Evolutionary conservation across 2,888 invertebrate species (phyloP).

Genomic region (Actias luna): DNA sequence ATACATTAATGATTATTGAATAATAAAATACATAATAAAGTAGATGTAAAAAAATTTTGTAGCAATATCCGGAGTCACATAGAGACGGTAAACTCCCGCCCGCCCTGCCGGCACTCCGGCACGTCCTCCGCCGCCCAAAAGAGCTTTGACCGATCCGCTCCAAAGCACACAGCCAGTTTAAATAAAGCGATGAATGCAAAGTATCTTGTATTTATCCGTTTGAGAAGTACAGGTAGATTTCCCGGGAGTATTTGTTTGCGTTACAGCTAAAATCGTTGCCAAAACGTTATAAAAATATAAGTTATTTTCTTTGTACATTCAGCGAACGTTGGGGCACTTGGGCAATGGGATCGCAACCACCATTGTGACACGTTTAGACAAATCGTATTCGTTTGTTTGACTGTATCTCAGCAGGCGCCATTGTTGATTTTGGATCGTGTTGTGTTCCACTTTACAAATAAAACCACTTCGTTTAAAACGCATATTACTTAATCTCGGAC

Average conservation of each 20-base stretch:
- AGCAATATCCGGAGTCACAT: too few species aligned
- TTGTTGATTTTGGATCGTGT: too few species aligned
- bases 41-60: neutral
- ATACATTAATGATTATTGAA: too few species aligned
- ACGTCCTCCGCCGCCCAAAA: neutral
- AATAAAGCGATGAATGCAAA: slow-evolving; percentile 1
- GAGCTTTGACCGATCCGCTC: slow-evolving; percentile 5
- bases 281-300: neutral
- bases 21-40: too few species aligned
- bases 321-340: neutral
- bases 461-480: too few species aligned
- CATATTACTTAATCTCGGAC: too few species aligned
- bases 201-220: neutral
- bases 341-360: too few species aligned
- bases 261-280: neutral
- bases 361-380: too few species aligned
- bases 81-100: neutral
- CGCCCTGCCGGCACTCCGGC: neutral
- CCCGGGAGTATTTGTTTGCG: slow-evolving; percentile 1
- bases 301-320: neutral
- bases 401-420: too few species aligned
- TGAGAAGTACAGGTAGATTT: neutral
- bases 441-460: too few species aligned
- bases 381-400: too few species aligned
- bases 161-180: neutral